These are phyloP conservation scores for Cantharis rufa DNA, from an alignment of 2,888 invertebrate genomes.

Conservation along the genomic window DNA sequence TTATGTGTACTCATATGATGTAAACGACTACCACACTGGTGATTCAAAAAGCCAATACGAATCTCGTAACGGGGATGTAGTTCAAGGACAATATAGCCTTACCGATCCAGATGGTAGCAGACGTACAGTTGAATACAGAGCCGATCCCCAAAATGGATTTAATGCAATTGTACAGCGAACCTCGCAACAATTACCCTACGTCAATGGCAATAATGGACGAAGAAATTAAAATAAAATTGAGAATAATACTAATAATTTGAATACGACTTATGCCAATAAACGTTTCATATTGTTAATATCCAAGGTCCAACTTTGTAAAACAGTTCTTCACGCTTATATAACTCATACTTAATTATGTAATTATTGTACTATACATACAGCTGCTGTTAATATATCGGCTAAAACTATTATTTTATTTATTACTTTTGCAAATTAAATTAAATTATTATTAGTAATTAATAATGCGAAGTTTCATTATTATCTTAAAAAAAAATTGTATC, in stretches of 20 bases:
- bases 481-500: background rate
- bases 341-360: slow-evolving; percentile 18
- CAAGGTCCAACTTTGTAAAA: background rate
- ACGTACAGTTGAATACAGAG: slow-evolving; percentile 49
- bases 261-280: background rate
- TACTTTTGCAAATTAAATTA: background rate
- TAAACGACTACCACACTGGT: slow-evolving; percentile 51
- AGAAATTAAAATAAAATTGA: slow-evolving; percentile 5
- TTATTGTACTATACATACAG: slow-evolving; percentile 24
- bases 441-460: background rate
- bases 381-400: slow-evolving; percentile 25
- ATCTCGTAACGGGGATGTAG: slow-evolving; percentile 48
- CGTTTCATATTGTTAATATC: background rate
- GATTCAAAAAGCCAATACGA: slow-evolving; percentile 54
- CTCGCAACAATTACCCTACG: slow-evolving; percentile 24
- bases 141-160: slow-evolving; percentile 50
- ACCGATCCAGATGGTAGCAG: slow-evolving; percentile 51
- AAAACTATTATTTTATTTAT: slow-evolving; percentile 6
- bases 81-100: slow-evolving; percentile 51
- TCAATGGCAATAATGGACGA: slow-evolving; percentile 1
- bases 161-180: slow-evolving; percentile 50
- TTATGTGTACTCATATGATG: slow-evolving; percentile 51
- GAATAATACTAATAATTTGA: background rate
- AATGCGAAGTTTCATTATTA: background rate
- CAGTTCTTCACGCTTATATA: slow-evolving; percentile 4